Evolutionary conservation across 2,888 invertebrate genomes (phyloP).

Genomic region (Petrophora chlorosata): DNA sequence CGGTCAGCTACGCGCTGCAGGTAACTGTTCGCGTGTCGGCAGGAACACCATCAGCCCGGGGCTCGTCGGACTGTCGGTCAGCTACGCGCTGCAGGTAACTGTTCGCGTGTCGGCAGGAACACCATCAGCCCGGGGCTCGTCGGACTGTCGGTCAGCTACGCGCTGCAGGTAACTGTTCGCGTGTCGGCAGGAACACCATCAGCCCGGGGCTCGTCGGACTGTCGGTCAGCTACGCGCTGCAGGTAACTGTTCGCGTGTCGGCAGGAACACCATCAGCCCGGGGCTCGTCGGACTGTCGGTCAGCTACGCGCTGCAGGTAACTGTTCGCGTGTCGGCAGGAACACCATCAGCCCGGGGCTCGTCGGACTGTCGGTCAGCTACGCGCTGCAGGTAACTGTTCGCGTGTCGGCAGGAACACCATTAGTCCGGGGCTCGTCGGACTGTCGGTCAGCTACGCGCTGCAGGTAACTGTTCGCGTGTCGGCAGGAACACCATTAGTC

Average conservation of each 20-base stretch:
- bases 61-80: constrained; percentile 96
- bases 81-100: constrained; percentile 94
- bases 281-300: constrained; percentile 95
- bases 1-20: no score
- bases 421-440: no score
- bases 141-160: constrained; percentile 95
- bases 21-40: no score
- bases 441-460: no score
- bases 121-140: constrained; percentile 90
- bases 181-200: constrained; percentile 89
- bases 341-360: no score
- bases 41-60: no score
- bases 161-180: constrained; percentile 97
- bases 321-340: no score
- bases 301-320: constrained; percentile 85
- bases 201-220: constrained; percentile 93
- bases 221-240: constrained; percentile 94
- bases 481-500: no score
- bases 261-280: constrained; percentile 87
- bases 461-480: no score
- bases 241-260: constrained; percentile 97
- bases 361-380: no score
- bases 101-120: constrained; percentile 94
- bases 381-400: no score
- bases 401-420: no score